Percentiles rank a stretch among this genome's conserved stretches.
Conservation (phyloP, 2,888 invertebrate species). For the Pandemis corylana region DNA sequence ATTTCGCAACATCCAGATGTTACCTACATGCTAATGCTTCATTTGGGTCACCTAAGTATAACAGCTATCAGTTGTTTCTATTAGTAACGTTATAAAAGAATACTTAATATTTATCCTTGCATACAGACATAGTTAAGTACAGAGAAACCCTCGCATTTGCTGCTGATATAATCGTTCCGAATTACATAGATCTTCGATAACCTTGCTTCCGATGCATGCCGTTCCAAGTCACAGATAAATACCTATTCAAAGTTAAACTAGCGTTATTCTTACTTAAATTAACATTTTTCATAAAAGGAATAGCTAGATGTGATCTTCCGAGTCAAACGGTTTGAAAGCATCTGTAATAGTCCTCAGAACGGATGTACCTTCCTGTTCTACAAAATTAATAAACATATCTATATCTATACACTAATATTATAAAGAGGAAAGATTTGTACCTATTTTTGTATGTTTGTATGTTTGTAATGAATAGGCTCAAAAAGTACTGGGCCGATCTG, state of each 20-base stretch:
- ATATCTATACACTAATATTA: too few relatives aligned
- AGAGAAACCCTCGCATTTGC: neutral
- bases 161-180: neutral
- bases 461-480: too few relatives aligned
- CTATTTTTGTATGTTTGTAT: too few relatives aligned
- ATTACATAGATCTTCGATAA: conserved; percentile 11
- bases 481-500: too few relatives aligned
- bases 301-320: conserved; percentile 14
- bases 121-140: neutral
- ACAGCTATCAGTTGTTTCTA: neutral
- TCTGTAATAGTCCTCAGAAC: neutral
- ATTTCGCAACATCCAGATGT: neutral
- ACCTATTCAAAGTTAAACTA: neutral
- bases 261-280: neutral
- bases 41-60: neutral
- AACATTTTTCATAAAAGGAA: neutral
- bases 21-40: neutral
- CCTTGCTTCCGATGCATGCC: neutral
- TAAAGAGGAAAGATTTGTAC: too few relatives aligned
- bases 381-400: too few relatives aligned
- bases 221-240: neutral
- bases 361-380: too few relatives aligned
- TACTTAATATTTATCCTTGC: neutral
- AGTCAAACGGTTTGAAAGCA: neutral
- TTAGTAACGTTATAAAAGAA: neutral